Percentiles rank a stretch among this genome's conserved stretches.
Evolutionary conservation across 2,888 invertebrate species (phyloP).

Genomic region (Temnothorax ravouxi): DNA sequence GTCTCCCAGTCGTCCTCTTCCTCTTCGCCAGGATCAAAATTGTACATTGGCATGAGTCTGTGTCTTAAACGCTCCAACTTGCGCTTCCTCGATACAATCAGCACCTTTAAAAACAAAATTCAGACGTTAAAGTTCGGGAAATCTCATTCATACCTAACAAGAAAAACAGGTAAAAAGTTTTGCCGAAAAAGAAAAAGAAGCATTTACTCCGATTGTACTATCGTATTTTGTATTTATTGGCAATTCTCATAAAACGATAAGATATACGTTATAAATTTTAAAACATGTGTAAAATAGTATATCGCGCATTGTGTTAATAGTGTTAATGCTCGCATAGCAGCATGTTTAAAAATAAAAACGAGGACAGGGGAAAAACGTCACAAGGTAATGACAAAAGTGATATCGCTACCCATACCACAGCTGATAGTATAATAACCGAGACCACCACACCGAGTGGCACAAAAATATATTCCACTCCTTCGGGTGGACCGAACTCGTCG

Average conservation of each 20-base stretch:
- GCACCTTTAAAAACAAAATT: slow-evolving; percentile 85
- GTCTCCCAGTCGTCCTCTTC: slow-evolving; percentile 91
- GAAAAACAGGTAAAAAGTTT: slow-evolving; percentile 37
- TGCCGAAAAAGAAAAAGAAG: slow-evolving; percentile 31
- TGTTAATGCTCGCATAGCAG: neutral
- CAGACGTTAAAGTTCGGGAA: neutral
- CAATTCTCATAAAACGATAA: neutral
- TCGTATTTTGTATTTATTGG: neutral
- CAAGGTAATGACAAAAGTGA: slow-evolving; percentile 70
- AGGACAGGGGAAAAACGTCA: slow-evolving; percentile 59
- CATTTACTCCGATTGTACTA: neutral
- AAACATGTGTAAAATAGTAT: neutral
- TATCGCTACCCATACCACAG: slow-evolving; percentile 82
- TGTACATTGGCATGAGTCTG: slow-evolving; percentile 90
- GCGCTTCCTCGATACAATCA: slow-evolving; percentile 87
- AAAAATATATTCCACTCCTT: slow-evolving; percentile 85
- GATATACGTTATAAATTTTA: neutral
- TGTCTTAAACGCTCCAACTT: slow-evolving; percentile 88
- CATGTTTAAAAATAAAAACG: slow-evolving; percentile 29
- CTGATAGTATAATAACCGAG: slow-evolving; percentile 84
- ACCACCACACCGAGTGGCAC: slow-evolving; percentile 85
- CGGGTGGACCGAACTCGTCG: slow-evolving; percentile 84
- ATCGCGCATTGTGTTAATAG: neutral
- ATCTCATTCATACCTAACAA: slow-evolving; percentile 37
- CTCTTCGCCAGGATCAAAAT: slow-evolving; percentile 90